Conservation (phyloP, 2,113 vertebrate genomes). For the Pseudopodoces humilis region DNA sequence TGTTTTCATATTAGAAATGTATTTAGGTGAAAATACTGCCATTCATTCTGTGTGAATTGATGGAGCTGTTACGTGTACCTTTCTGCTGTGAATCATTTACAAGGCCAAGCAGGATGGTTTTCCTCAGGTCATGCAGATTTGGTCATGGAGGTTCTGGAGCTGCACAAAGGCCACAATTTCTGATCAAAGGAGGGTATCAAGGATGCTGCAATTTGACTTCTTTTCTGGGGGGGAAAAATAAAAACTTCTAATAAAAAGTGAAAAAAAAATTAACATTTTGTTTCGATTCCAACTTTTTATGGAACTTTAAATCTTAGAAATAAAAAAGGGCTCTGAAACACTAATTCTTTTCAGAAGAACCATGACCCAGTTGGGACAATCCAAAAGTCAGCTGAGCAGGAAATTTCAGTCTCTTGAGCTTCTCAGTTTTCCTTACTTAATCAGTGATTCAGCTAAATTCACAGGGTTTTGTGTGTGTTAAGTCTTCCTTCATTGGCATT, state of each 20-base stretch:
- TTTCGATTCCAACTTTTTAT: neutral
- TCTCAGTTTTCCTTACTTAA: neutral
- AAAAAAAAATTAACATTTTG: neutral
- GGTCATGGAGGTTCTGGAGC: neutral
- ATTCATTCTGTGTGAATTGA: neutral
- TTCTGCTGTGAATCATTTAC: neutral
- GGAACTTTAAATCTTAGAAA: neutral
- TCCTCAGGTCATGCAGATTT: neutral
- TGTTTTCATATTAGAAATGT: neutral
- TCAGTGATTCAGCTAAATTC: neutral
- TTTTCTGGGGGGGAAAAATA: neutral
- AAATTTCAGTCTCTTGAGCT: neutral
- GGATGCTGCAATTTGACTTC: neutral
- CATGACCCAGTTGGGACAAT: neutral
- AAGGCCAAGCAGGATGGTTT: fast-evolving
- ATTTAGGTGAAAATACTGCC: neutral
- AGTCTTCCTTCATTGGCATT: neutral
- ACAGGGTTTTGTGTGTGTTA: neutral
- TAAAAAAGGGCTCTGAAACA: neutral
- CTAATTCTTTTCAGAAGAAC: neutral
- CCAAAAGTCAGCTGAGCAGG: neutral
- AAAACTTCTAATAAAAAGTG: neutral
- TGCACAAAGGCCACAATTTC: neutral
- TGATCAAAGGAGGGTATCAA: neutral
- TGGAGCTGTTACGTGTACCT: neutral